A percentile compares a stretch with the other conserved stretches of the same genome.
These are phyloP conservation scores for Drosophila phalerata DNA, from an alignment of 2,888 invertebrate species.

Conservation along the genomic window DNA sequence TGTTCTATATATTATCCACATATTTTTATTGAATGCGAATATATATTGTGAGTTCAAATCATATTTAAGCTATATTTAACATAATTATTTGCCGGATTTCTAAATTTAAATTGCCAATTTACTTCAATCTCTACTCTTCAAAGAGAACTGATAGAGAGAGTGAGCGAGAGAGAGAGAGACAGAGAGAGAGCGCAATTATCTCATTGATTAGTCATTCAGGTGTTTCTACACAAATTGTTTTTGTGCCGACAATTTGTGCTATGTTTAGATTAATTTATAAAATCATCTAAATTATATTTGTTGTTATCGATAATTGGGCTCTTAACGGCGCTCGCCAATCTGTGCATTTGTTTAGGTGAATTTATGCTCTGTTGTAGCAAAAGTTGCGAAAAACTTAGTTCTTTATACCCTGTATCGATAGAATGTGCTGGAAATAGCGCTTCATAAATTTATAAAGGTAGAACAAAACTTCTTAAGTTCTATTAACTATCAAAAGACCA, in stretches of 20 bases:
- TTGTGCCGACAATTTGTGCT: constrained; percentile 5
- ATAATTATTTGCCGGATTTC: constrained; percentile 52
- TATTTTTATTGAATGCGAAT: constrained; percentile 43
- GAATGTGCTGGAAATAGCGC: neutral
- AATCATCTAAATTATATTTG: constrained; percentile 60
- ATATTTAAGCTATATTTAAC: constrained; percentile 67
- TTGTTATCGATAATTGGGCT: constrained; percentile 54
- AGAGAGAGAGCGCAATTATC: neutral
- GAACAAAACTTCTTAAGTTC: too few relatives aligned
- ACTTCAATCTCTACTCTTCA: constrained; percentile 17
- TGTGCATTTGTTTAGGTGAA: constrained; percentile 64
- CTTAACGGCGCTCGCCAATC: constrained; percentile 33
- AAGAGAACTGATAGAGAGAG: neutral
- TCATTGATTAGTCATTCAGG: constrained; percentile 63
- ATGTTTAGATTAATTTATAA: constrained; percentile 32
- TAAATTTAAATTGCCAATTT: constrained; percentile 61
- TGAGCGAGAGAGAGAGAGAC: neutral
- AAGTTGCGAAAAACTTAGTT: constrained; percentile 50
- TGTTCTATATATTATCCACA: constrained; percentile 26
- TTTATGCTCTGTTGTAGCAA: constrained; percentile 56
- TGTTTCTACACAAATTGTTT: constrained; percentile 47
- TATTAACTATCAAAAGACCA: too few relatives aligned
- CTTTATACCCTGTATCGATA: neutral
- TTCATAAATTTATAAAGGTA: too few relatives aligned
- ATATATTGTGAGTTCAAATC: constrained; percentile 27